Evolutionary conservation across 1,140 invertebrate genomes (phyloP).

Genomic region (Trichonephila inaurata): DNA sequence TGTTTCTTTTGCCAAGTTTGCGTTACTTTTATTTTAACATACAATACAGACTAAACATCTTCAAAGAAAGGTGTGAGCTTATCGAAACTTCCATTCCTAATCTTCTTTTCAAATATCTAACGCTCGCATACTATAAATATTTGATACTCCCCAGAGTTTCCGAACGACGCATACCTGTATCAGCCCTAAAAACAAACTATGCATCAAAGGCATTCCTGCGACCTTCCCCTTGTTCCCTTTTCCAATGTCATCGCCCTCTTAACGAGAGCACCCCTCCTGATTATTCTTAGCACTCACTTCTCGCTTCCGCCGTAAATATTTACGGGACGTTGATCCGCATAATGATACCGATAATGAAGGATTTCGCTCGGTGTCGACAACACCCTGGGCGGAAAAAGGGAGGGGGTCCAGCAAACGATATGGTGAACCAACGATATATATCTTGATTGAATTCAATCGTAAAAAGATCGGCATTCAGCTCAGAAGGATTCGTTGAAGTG

Average conservation of each 20-base stretch:
- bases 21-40: too few species aligned
- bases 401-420: background rate
- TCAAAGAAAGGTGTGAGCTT: too few species aligned
- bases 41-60: too few species aligned
- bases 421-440: background rate
- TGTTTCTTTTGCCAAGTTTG: too few species aligned
- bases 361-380: slow-evolving; percentile 1
- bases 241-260: background rate
- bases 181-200: too few species aligned
- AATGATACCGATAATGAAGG: slow-evolving; percentile 11
- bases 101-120: too few species aligned
- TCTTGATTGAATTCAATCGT: background rate
- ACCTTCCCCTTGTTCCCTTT: background rate
- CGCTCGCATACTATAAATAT: too few species aligned
- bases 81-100: too few species aligned
- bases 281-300: background rate
- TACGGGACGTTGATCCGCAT: slow-evolving; percentile 33
- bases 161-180: too few species aligned
- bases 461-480: background rate
- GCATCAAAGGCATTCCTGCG: background rate
- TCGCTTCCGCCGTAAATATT: slow-evolving; percentile 30
- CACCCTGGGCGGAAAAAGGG: background rate
- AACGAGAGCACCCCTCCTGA: background rate
- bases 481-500: background rate
- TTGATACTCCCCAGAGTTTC: too few species aligned